Base-by-base conservation (phyloP, 2,797 vertebrate species). In the Pristis pectinata region DNA sequence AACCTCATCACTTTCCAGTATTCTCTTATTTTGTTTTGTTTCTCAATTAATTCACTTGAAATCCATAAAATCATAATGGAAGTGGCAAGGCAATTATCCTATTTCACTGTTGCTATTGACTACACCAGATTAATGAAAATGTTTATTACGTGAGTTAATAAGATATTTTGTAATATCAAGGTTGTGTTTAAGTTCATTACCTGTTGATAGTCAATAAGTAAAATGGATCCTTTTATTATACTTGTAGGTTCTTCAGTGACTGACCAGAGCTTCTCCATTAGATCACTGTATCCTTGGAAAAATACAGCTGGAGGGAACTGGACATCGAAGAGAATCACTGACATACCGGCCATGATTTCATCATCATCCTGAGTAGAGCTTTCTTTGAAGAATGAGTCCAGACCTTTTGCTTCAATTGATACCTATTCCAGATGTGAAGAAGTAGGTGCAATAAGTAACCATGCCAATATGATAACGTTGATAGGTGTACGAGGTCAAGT, bases 141-240 rank as follows among this genome's bases (percentile, higher is more conserved):
- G 1, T 53, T 44, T n/a, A 5, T 49, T 93, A 74, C 9, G 67
- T 13, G 37, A 19, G 89, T 59, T 89, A 6, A 30, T 34, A 94
- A 5, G 10, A 72, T 11, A 59, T n/a, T 72, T 93, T 72, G 91
- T 72, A 27, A 72, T 44, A 72, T 13, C 3, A 22, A 72, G 22
- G n/a, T 44, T 72, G 56, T 1, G 4, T 49, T 70, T 37, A 27
- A 8, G 30, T 94, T 13, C n/a, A 10, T 61, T 96, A 96, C 97
- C 97, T 97, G 96, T 91, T 96, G 96, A 80, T 97, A 96, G 94
- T 97, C 97, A 94, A 97, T 96, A 95, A 97, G 94, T 37, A 97
- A 94, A 30, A 97, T 95, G 95, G 96, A 97, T 89, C 97, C 97
- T 95, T 95, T 96, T 53, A 97, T 83, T 83, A 97, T 94, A 0